Evolutionary conservation across 2,888 invertebrate species (phyloP).

Genomic region (Polydrusus cervinus): DNA sequence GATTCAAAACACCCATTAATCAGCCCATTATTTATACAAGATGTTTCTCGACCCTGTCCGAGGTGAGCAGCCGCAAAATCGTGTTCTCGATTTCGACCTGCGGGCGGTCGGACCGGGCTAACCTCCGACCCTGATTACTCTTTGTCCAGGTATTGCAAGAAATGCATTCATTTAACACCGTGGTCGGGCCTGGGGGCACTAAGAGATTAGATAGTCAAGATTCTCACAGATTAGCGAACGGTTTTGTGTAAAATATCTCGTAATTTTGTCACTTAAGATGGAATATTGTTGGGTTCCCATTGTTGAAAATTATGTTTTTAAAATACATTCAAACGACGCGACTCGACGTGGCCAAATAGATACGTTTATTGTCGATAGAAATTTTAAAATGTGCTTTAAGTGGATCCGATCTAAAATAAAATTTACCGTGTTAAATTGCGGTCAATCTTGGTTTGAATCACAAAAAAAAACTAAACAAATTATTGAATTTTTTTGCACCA

Average conservation of each 20-base stretch:
- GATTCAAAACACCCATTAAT: conserved; percentile 50
- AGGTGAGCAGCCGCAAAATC: conserved; percentile 56
- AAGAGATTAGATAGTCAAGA: conserved; percentile 39
- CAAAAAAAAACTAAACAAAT: too few relatives aligned
- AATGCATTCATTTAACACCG: conserved; percentile 58
- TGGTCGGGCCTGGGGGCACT: conserved; percentile 36
- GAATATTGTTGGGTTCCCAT: neutral
- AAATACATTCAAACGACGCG: too few relatives aligned
- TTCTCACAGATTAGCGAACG: conserved; percentile 46
- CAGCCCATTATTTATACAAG: conserved; percentile 57
- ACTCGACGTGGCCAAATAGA: neutral
- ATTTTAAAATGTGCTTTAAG: too few relatives aligned
- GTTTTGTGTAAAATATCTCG: conserved; percentile 24
- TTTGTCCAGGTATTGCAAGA: conserved; percentile 58
- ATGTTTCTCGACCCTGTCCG: conserved; percentile 58
- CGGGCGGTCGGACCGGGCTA: conserved; percentile 62
- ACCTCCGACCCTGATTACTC: conserved; percentile 67
- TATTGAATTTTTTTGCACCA: too few relatives aligned
- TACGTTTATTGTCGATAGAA: too few relatives aligned
- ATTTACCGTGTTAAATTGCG: too few relatives aligned
- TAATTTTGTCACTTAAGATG: conserved; percentile 24
- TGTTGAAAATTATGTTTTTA: neutral
- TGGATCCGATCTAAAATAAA: too few relatives aligned
- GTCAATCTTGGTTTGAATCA: too few relatives aligned
- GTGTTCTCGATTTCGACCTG: conserved; percentile 57